Percentiles rank a stretch among this genome's conserved stretches.
phyloP scores from a whole-genome alignment of 2,797 vertebrate genomes.

The Chiroxiphia lanceolata region DNA sequence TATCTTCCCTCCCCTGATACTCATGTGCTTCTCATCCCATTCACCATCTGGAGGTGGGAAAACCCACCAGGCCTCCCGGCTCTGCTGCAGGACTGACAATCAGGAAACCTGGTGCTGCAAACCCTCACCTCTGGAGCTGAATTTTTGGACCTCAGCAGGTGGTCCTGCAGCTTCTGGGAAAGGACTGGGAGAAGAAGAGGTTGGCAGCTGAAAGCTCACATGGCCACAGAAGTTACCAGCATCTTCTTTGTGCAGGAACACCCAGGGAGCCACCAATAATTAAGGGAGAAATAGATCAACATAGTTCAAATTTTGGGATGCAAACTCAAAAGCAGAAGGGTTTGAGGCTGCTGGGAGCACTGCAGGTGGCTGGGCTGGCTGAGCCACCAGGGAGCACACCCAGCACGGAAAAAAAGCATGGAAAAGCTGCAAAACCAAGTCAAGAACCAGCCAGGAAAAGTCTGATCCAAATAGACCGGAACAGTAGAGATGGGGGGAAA shows the following conservation, averaged over 20 bases:
- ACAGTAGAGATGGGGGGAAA: not conserved
- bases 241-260: not conserved
- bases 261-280: not conserved
- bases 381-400: not conserved
- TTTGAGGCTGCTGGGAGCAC: not conserved
- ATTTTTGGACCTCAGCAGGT: accelerated
- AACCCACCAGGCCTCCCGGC: not conserved
- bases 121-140: not conserved
- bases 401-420: not conserved
- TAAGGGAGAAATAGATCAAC: not conserved
- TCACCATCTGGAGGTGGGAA: conserved; percentile 52
- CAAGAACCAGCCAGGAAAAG: not conserved
- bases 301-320: accelerated
- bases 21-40: not conserved
- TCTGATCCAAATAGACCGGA: conserved; percentile 17
- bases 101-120: not conserved
- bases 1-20: conserved; percentile 19
- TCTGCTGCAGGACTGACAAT: not conserved
- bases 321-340: not conserved
- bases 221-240: not conserved
- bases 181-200: not conserved
- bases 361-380: not conserved
- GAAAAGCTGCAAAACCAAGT: not conserved
- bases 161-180: not conserved
- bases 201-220: accelerated